A percentile compares a stretch with the other conserved stretches of the same genome.
These are phyloP conservation scores for Xenopus petersii DNA, from an alignment of 2,797 vertebrate genomes.

Conservation along the genomic window DNA sequence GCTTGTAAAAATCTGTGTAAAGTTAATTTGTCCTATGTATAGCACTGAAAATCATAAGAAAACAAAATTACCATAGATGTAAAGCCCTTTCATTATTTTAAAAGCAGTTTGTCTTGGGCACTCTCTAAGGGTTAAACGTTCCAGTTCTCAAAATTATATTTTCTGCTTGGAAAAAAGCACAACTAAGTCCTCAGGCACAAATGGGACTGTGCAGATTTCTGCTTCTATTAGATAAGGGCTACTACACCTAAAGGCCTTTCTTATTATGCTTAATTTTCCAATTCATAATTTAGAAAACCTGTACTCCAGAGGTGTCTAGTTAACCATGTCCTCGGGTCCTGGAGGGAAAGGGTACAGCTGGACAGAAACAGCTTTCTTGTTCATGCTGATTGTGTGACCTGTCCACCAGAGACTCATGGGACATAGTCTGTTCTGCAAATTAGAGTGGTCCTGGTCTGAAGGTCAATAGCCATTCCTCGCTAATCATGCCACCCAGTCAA, in stretches of 20 bases:
- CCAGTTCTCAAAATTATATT: slow-evolving; percentile 12
- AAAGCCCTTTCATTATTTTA: too few relatives aligned
- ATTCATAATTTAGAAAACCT: slow-evolving; percentile 32
- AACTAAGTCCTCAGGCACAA: slow-evolving; percentile 16
- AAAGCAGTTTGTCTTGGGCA: too few relatives aligned
- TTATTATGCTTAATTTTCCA: slow-evolving; percentile 41
- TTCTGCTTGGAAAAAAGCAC: slow-evolving; percentile 13
- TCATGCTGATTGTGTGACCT: slow-evolving; percentile 56
- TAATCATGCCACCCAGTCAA: slow-evolving; percentile 53
- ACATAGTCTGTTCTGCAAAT: slow-evolving; percentile 60
- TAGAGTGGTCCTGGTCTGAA: slow-evolving; percentile 63
- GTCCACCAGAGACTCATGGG: slow-evolving; percentile 60
- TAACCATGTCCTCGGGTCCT: slow-evolving; percentile 52
- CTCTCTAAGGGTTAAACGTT: slow-evolving; percentile 7
- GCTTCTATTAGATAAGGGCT: slow-evolving; percentile 45
- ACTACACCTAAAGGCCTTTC: slow-evolving; percentile 34
- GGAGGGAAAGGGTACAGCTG: slow-evolving; percentile 51
- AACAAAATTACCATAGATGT: too few relatives aligned
- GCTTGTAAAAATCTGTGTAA: too few relatives aligned
- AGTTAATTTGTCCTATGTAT: too few relatives aligned
- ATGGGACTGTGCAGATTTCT: slow-evolving; percentile 26
- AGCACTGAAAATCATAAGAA: too few relatives aligned
- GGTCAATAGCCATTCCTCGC: slow-evolving; percentile 59
- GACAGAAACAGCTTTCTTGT: slow-evolving; percentile 48
- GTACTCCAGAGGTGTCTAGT: slow-evolving; percentile 26